Conservation (phyloP, 2,113 vertebrate genomes). For the Sinocyclocheilus rhinocerous region DNA sequence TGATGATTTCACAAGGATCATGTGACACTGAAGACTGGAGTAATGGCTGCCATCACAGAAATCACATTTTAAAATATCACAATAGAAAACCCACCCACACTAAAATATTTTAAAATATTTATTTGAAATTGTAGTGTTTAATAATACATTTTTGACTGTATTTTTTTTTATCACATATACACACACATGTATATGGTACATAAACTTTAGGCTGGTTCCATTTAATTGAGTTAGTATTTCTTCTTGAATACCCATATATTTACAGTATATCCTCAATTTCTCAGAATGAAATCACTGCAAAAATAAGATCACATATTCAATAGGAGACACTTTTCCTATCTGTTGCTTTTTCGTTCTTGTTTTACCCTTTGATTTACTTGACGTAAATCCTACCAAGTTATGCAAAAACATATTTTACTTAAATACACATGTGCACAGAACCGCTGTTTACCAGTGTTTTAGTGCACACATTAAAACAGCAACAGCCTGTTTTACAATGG, state of each 20-base stretch:
- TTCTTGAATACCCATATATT: neutral
- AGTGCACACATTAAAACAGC: constrained; percentile 40
- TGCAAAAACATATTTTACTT: neutral
- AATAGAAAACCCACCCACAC: too few relatives aligned
- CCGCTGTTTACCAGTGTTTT: constrained; percentile 13
- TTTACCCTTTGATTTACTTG: neutral
- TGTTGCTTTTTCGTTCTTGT: neutral
- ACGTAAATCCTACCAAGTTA: neutral
- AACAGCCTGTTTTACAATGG: constrained; percentile 50
- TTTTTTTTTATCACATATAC: too few relatives aligned
- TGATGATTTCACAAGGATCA: neutral
- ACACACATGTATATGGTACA: too few relatives aligned
- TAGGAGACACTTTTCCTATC: neutral
- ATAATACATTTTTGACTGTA: too few relatives aligned
- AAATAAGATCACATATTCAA: neutral
- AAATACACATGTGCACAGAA: neutral
- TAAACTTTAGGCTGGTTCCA: too few relatives aligned
- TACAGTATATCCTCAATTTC: neutral
- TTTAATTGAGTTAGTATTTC: too few relatives aligned
- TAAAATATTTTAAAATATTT: too few relatives aligned
- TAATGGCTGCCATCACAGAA: neutral
- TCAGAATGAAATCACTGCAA: too few relatives aligned
- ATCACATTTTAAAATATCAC: too few relatives aligned
- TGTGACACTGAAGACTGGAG: neutral
- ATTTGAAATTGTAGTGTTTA: too few relatives aligned